Conservation (phyloP, 2,113 vertebrate species). For the Rhinoderma darwinii region DNA sequence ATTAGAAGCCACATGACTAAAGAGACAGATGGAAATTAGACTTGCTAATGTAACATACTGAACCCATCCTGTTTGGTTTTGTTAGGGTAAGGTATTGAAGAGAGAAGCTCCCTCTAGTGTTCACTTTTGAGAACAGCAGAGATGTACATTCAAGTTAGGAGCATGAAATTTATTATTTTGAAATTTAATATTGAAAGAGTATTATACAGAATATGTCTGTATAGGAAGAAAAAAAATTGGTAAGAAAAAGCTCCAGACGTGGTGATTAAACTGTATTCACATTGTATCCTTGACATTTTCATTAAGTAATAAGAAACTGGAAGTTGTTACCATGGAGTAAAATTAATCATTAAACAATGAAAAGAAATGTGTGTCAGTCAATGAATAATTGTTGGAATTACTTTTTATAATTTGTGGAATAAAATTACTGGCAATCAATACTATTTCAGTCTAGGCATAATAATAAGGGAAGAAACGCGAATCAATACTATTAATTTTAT, state of each 20-base stretch:
- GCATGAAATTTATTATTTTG: not conserved
- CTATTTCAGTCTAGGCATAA: not conserved
- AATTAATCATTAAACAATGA: constrained; percentile 19
- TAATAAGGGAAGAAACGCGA: not conserved
- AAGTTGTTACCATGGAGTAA: not conserved
- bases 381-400: constrained; percentile 40
- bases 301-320: not conserved
- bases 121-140: not conserved
- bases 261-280: not conserved
- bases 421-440: constrained; percentile 48
- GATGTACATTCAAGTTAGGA: not conserved
- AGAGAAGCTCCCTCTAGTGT: constrained; percentile 45
- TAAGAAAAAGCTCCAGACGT: not conserved
- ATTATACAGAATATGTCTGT: not conserved
- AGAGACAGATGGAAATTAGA: constrained; percentile 60
- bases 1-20: constrained; percentile 54
- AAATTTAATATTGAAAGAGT: not conserved
- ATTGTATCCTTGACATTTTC: not conserved
- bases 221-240: not conserved
- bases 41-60: constrained; percentile 59
- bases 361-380: constrained; percentile 5
- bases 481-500: constrained; percentile 34
- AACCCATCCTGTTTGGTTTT: constrained; percentile 56
- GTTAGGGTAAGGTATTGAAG: constrained; percentile 31
- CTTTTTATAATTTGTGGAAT: constrained; percentile 19